A percentile compares a stretch with the other conserved stretches of the same genome.
Evolutionary conservation across 2,113 vertebrate genomes (phyloP).

Genomic region (Ptilorrhoa leucosticta): DNA sequence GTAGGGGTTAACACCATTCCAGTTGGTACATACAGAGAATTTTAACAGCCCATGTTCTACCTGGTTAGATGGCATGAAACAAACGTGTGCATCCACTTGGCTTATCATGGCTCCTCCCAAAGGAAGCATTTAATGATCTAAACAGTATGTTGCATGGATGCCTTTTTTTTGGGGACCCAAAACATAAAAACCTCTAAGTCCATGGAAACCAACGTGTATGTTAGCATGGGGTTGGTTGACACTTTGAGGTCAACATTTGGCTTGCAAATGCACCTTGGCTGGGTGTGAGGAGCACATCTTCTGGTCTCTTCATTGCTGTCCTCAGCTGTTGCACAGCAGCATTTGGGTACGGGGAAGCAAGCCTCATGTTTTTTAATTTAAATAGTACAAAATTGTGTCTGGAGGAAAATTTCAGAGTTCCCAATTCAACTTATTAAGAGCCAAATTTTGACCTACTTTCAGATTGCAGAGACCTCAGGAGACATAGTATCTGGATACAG

Average conservation of each 20-base stretch:
- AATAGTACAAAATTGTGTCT: not conserved
- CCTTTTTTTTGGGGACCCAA: not conserved
- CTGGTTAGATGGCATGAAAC: not conserved
- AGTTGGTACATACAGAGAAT: not conserved
- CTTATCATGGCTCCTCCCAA: not conserved
- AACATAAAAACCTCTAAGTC: not conserved
- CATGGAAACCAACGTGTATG: not conserved
- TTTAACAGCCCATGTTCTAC: not conserved
- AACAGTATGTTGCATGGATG: not conserved
- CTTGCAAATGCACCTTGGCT: not conserved
- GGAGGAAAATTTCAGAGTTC: slow-evolving; percentile 28
- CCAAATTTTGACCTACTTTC: slow-evolving; percentile 42
- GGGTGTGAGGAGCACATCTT: not conserved
- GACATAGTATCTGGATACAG: not conserved
- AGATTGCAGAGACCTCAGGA: not conserved
- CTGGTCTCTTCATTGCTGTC: not conserved
- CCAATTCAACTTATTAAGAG: slow-evolving; percentile 11
- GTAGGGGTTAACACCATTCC: not conserved
- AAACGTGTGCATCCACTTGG: not conserved
- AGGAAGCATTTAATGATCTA: not conserved
- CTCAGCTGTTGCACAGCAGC: not conserved
- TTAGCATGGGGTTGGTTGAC: not conserved
- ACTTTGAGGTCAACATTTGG: not conserved
- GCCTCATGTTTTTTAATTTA: not conserved
- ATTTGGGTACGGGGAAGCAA: not conserved